A percentile compares a stretch with the other conserved stretches of the same genome.
phyloP scores from a whole-genome alignment of 2,113 vertebrate species.

The Pterocles orientalis region DNA sequence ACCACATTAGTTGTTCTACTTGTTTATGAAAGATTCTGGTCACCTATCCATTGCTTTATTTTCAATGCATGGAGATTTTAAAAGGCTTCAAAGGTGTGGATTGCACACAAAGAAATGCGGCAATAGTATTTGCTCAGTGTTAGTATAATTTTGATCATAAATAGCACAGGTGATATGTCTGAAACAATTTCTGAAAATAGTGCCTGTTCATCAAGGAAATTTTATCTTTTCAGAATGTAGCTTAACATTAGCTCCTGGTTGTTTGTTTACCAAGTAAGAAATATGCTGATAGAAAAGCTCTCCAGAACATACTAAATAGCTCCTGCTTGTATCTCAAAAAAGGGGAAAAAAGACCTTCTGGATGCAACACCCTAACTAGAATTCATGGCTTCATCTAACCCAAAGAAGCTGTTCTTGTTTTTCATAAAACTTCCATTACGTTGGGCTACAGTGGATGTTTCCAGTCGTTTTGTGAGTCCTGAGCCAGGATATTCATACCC shows the following conservation, averaged over 20 bases:
- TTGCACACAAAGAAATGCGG: background rate
- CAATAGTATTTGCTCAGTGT: background rate
- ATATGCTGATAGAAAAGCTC: background rate
- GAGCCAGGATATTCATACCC: background rate
- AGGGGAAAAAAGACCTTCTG: background rate
- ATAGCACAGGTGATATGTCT: background rate
- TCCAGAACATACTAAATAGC: background rate
- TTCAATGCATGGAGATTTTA: background rate
- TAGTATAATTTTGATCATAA: background rate
- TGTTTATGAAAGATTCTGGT: background rate
- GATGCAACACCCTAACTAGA: background rate
- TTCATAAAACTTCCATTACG: background rate
- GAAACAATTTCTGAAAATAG: background rate
- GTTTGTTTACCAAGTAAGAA: background rate
- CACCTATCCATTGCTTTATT: background rate
- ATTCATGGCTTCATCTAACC: background rate
- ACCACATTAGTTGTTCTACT: background rate
- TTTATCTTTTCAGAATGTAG: background rate
- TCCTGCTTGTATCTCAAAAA: background rate
- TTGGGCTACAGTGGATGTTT: background rate
- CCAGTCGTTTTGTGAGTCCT: background rate
- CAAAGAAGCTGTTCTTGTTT: background rate
- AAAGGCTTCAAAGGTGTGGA: background rate
- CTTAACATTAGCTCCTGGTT: background rate
- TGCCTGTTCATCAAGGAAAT: background rate